Evolutionary conservation across 1,140 invertebrate genomes (phyloP).

Genomic region (Platorchestia sp.): DNA sequence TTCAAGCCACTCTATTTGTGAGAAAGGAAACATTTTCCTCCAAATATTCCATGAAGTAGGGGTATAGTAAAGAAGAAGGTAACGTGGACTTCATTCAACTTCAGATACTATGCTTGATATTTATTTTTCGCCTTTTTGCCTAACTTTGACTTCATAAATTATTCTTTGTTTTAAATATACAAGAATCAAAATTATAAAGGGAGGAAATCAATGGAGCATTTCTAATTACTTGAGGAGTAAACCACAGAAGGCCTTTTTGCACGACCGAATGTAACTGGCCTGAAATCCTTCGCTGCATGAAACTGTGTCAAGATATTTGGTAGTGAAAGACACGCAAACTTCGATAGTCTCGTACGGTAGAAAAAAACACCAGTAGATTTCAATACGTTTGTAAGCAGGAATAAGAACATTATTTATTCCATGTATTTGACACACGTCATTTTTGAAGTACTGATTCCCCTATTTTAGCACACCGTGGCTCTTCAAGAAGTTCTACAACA

Average conservation of each 20-base stretch:
- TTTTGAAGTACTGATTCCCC: no score
- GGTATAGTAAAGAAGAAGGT: not conserved
- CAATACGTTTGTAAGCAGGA: no score
- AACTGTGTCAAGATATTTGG: not conserved
- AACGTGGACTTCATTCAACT: not conserved
- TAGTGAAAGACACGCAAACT: not conserved
- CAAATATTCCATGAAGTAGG: not conserved
- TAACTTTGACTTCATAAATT: not conserved
- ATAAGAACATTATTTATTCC: no score
- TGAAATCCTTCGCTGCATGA: not conserved
- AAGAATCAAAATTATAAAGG: not conserved
- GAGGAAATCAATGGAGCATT: not conserved
- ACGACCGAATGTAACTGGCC: not conserved
- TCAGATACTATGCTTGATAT: not conserved
- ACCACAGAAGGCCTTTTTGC: not conserved
- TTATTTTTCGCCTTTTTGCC: not conserved
- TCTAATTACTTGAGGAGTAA: not conserved
- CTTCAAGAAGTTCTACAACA: not conserved
- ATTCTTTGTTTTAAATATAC: not conserved
- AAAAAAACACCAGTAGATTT: not conserved
- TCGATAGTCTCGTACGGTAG: not conserved
- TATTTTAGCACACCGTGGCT: no score
- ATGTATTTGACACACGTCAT: no score
- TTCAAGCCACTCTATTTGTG: not conserved
- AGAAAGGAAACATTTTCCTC: not conserved